Conservation (phyloP, 2,888 invertebrate genomes). For the Endotricha flammealis region DNA sequence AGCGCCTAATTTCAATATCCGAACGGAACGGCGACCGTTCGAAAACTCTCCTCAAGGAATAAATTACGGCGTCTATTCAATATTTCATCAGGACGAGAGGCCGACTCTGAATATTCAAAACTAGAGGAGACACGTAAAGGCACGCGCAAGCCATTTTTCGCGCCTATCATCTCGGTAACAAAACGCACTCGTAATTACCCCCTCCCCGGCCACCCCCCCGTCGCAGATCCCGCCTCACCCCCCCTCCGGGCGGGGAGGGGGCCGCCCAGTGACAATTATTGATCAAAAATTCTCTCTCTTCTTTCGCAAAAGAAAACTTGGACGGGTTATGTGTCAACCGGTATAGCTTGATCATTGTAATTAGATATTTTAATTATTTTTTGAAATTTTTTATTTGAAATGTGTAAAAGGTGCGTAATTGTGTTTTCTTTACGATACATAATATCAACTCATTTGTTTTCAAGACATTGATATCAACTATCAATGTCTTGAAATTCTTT, state of each 20-base stretch:
- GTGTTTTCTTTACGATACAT: no score
- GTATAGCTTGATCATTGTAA: slow-evolving; percentile 68
- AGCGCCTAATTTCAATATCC: slow-evolving; percentile 78
- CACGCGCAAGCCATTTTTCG: slow-evolving; percentile 79
- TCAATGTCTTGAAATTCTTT: no score
- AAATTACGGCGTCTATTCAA: slow-evolving; percentile 76
- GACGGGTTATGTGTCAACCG: slow-evolving; percentile 77
- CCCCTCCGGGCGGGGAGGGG: slow-evolving; percentile 40
- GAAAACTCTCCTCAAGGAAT: slow-evolving; percentile 71
- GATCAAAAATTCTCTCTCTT: slow-evolving; percentile 83
- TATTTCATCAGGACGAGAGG: slow-evolving; percentile 75
- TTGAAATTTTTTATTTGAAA: no score
- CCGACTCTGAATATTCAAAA: slow-evolving; percentile 76
- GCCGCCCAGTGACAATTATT: slow-evolving; percentile 83
- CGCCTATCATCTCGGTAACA: slow-evolving; percentile 79
- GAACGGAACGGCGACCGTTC: slow-evolving; percentile 67
- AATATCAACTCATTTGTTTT: no score
- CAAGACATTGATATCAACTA: no score
- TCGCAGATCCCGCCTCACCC: slow-evolving; percentile 33
- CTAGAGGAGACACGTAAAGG: slow-evolving; percentile 76
- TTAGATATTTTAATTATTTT: slow-evolving; percentile 53
- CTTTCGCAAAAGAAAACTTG: slow-evolving; percentile 79
- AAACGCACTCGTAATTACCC: slow-evolving; percentile 79
- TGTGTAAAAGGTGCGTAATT: no score
- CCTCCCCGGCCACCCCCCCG: slow-evolving; percentile 39